Conservation (phyloP, 2,113 vertebrate genomes). For the Melanostigma gelatinosum region DNA sequence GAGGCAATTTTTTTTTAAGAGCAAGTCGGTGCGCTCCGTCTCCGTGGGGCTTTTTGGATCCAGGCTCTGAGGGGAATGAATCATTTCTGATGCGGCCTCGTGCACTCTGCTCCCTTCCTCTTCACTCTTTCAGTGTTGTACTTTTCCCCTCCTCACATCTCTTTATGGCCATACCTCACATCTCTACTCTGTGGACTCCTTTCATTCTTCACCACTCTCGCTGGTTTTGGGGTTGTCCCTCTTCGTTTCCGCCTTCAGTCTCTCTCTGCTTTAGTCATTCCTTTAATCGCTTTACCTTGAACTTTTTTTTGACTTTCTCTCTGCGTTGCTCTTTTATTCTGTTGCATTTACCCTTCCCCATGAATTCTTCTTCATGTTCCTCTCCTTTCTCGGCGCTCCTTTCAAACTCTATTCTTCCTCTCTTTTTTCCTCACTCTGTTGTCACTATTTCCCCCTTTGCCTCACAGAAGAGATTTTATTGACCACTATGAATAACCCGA, state of each 20-base stretch:
- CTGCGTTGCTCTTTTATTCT: conserved; percentile 16
- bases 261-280: conserved; percentile 22
- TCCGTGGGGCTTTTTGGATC: conserved; percentile 6
- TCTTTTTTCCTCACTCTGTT: neutral
- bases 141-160: neutral
- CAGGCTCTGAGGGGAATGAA: conserved; percentile 28
- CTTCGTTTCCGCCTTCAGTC: conserved; percentile 23
- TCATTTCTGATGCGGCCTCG: conserved; percentile 25
- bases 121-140: neutral
- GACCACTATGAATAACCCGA: conserved; percentile 34
- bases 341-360: neutral
- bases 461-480: conserved; percentile 18
- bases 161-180: conserved; percentile 14
- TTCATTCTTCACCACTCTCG: conserved; percentile 11
- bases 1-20: neutral
- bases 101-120: conserved; percentile 1
- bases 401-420: conserved; percentile 18
- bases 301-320: neutral
- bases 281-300: conserved; percentile 19
- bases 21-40: neutral
- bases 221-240: neutral
- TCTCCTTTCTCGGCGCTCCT: neutral
- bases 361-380: conserved; percentile 18
- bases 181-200: conserved; percentile 4
- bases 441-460: neutral